A percentile compares a stretch with the other conserved stretches of the same genome.
phyloP scores from a whole-genome alignment of 2,797 vertebrate species.

The Numenius phaeopus region DNA sequence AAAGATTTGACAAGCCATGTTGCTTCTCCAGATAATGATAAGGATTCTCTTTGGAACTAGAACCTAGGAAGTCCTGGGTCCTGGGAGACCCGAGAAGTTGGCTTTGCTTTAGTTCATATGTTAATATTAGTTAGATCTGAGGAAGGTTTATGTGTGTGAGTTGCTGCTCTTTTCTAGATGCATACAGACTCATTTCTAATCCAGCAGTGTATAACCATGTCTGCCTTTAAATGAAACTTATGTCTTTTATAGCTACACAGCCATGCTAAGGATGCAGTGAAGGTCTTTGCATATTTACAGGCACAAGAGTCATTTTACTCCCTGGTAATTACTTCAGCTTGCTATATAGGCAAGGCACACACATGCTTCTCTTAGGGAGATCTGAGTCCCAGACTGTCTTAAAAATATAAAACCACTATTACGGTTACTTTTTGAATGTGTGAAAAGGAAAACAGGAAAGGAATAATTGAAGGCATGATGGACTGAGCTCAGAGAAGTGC shows the following conservation, averaged over 20 bases:
- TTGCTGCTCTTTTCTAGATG: background rate
- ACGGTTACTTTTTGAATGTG: background rate
- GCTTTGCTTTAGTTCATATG: background rate
- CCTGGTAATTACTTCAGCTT: background rate
- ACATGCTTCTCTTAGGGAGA: background rate
- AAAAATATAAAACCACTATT: background rate
- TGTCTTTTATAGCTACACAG: background rate
- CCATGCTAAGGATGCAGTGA: background rate
- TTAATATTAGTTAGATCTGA: background rate
- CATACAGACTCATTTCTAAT: background rate
- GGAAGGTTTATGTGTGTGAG: background rate
- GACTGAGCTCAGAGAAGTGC: background rate
- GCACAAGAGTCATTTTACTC: background rate
- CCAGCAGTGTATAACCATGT: background rate
- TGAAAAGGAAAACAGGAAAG: background rate
- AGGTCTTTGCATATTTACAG: background rate
- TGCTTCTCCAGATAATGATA: background rate
- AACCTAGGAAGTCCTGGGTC: background rate
- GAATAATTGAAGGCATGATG: background rate
- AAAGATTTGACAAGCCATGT: fast-evolving
- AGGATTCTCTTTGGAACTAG: background rate
- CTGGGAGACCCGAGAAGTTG: background rate
- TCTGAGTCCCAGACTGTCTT: background rate
- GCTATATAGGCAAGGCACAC: background rate
- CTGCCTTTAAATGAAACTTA: background rate